Percentiles rank a stretch among this genome's conserved stretches.
These are phyloP conservation scores for Mesorhabditis sp. DNA, from an alignment of 2,888 invertebrate genomes.

Conservation along the genomic window DNA sequence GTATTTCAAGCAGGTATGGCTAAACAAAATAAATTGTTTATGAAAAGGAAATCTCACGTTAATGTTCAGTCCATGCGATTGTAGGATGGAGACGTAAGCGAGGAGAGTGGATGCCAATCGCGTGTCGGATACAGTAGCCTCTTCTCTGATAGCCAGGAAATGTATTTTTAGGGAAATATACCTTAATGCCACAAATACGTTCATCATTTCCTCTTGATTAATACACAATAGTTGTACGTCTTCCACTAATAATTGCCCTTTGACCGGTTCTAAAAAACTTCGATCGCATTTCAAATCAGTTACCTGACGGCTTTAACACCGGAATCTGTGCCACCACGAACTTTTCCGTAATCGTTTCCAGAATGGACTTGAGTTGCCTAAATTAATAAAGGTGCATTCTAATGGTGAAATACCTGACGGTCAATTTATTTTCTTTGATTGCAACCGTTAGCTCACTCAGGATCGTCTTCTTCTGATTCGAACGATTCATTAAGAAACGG, in stretches of 20 bases:
- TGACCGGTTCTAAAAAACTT: conserved; percentile 13
- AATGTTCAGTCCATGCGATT: neutral
- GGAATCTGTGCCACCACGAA: neutral
- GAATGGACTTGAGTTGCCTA: neutral
- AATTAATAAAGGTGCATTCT: neutral
- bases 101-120: neutral
- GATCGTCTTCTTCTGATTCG: conserved; percentile 18
- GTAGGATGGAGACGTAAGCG: neutral
- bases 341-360: neutral
- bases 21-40: conserved; percentile 7
- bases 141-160: conserved; percentile 1
- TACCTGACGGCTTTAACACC: neutral
- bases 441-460: neutral
- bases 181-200: conserved; percentile 19
- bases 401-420: too few relatives aligned
- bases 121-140: neutral
- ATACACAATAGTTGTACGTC: neutral
- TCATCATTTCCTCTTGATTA: conserved; percentile 27
- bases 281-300: neutral
- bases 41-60: neutral
- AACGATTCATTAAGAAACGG: conserved; percentile 23
- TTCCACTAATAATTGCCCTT: conserved; percentile 10
- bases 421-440: neutral
- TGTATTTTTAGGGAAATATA: neutral
- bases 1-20: conserved; percentile 37